Base-by-base conservation (phyloP, 1,140 invertebrate species). In the Leptinotarsa defecta region DNA sequence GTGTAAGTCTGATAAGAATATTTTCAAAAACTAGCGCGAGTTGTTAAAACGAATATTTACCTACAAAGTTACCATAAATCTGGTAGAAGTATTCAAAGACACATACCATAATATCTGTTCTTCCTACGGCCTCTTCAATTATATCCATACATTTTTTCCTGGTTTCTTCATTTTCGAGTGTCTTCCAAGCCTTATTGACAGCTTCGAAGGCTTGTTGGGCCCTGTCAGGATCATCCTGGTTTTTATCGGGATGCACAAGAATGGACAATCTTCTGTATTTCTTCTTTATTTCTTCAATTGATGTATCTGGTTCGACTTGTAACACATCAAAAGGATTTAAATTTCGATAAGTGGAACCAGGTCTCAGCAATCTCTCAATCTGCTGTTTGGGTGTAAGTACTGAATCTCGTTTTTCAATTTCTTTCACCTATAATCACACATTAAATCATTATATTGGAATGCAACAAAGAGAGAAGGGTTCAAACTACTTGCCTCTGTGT, bases 221-320 rank as follows among this genome's bases (percentile, higher is more conserved):
- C 87, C 96, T 89, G 69, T 99, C 98, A 52, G 91, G 87, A 86
- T 99, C 96, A 89, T 99, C 95, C 86, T 94, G 94, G 89, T 99
- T 99, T 89, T 98, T 98, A 84, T 99, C 97, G 64, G 98, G 98
- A 93, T 99, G 98, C 1, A 99, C 96, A 78, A 99, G 89, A 86
- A 99, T 96, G 17, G 98, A 99, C 82, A 99, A 91, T 81, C 95
- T 91, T 86, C 95, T 91, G 86, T 99, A 99, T 87, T 98, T 98
- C 85, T 98, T 99, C 85, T 98, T 98, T 27, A 98, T 93, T 85
- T 97, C 95, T 81, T 98, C 95, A 61, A 99, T 85, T 48, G 93
- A 86, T 27, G 92, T 91, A 73, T 96, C 94, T 48, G 96, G 95
- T 82, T 99, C 97, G 78, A 99, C 91, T 88, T 99, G 95, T 52